Evolutionary conservation across 2,888 invertebrate genomes (phyloP).

Genomic region (Sminthurinus aureus): DNA sequence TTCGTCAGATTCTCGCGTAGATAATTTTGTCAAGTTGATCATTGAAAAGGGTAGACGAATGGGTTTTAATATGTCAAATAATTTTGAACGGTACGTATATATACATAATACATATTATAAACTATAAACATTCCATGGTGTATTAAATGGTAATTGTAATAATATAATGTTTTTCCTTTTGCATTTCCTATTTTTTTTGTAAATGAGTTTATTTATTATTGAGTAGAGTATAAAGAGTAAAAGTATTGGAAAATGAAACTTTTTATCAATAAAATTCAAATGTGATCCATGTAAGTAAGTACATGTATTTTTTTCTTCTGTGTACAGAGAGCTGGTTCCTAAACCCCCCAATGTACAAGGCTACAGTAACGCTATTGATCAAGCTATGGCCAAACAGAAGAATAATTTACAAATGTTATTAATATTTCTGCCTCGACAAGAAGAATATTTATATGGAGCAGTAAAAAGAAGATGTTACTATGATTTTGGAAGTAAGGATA

Average conservation of each 20-base stretch:
- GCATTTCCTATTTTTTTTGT: too few relatives aligned
- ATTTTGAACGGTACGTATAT: not conserved
- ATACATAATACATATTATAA: not conserved
- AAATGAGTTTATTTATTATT: too few relatives aligned
- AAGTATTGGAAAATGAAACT: too few relatives aligned
- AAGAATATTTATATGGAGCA: slow-evolving; percentile 25
- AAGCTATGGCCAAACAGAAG: slow-evolving; percentile 38
- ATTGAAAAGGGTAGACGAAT: not conserved
- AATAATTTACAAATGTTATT: slow-evolving; percentile 50
- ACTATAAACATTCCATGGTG: too few relatives aligned
- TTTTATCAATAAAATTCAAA: too few relatives aligned
- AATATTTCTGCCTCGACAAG: slow-evolving; percentile 38
- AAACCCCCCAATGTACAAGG: not conserved
- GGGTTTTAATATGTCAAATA: not conserved
- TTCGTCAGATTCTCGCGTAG: not conserved
- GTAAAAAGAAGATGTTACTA: slow-evolving; percentile 34
- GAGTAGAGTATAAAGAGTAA: too few relatives aligned
- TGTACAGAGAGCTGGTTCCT: not conserved
- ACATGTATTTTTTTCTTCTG: not conserved
- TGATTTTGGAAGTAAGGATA: slow-evolving; percentile 26
- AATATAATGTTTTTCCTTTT: too few relatives aligned
- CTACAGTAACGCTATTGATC: slow-evolving; percentile 30
- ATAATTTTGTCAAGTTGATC: not conserved
- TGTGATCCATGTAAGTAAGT: not conserved
- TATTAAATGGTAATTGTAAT: too few relatives aligned